Base-by-base conservation (phyloP, 2,797 vertebrate species). In the Ataeniobius toweri region DNA sequence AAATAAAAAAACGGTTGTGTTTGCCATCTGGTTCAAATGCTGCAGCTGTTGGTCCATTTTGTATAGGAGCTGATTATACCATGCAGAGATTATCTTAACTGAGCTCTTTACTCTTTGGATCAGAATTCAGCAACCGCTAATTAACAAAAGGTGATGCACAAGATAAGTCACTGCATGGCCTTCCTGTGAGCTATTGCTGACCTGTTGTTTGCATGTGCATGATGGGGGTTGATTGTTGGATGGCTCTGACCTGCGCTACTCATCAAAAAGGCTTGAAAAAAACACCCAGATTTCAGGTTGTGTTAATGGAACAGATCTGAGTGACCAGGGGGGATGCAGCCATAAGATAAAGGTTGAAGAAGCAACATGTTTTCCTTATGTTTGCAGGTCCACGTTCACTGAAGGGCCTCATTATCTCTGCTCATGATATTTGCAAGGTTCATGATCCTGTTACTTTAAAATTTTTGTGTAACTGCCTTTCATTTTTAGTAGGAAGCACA, bases 21-120 rank as follows among this genome's bases (percentile, higher is more conserved):
- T 84, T 77, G 59, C 63, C 77, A 82, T 76, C 83, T 86, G 86
- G 79, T 75, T 70, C 78, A 59, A 53, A 80, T 24, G 56, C 73
- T 59, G 85, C 85, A 83, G 89, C 85, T 88, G 82, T 55, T 18
- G 46, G 9, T 51, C 3, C 0, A 3, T 71, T 75, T 80, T 84
- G 74, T 88, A 10, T 18, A 71, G 70, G 55, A 70, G 63, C 74
- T 89, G 71, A 78, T 89, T 76, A 80, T 85, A 82, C 59, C 55
- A 70, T 13, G 71, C 13, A 22, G 41, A 51, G 69, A 79, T 80
- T 12, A 83, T 82, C 72, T 18, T 39, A 68, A 65, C 74, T 56
- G 46, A 80, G 56, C 71, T 1, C 16, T 0, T 3, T 69, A 31
- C 83, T 67, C 28, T 39, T 65, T 76, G 48, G 20, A 14, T 24